These are phyloP conservation scores for Numenius arquata DNA, from an alignment of 2,113 vertebrate species.

Conservation along the genomic window DNA sequence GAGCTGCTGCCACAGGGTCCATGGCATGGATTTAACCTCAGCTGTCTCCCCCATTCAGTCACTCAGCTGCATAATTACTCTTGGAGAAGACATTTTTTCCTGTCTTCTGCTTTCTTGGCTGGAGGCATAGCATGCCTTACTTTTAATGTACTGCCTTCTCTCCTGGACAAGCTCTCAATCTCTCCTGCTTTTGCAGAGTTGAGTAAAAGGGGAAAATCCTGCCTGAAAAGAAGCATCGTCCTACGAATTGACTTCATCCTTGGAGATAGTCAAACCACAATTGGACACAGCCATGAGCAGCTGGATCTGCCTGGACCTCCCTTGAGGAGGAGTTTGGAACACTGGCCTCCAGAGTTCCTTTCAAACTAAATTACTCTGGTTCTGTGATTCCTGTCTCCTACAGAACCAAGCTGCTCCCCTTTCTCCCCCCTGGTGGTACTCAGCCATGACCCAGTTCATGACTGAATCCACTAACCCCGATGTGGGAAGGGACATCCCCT, in stretches of 20 bases:
- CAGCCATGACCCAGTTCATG: not conserved
- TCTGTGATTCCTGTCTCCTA: not conserved
- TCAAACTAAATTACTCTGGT: not conserved
- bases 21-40: not conserved
- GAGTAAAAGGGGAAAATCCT: not conserved
- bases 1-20: not conserved
- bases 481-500: not conserved
- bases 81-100: not conserved
- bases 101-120: not conserved
- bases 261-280: not conserved
- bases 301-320: not conserved
- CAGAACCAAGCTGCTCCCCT: rapidly evolving
- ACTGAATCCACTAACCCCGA: rapidly evolving
- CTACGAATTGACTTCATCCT: not conserved
- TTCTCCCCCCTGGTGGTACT: not conserved
- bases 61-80: not conserved
- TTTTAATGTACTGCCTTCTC: not conserved
- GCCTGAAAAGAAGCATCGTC: not conserved
- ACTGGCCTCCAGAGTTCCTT: not conserved
- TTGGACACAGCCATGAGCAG: not conserved
- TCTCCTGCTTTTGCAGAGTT: not conserved
- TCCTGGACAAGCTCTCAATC: not conserved
- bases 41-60: not conserved
- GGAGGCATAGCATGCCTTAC: not conserved
- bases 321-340: not conserved